These are phyloP conservation scores for Proterorhinus semilunaris DNA, from an alignment of 2,113 vertebrate genomes.

Conservation along the genomic window DNA sequence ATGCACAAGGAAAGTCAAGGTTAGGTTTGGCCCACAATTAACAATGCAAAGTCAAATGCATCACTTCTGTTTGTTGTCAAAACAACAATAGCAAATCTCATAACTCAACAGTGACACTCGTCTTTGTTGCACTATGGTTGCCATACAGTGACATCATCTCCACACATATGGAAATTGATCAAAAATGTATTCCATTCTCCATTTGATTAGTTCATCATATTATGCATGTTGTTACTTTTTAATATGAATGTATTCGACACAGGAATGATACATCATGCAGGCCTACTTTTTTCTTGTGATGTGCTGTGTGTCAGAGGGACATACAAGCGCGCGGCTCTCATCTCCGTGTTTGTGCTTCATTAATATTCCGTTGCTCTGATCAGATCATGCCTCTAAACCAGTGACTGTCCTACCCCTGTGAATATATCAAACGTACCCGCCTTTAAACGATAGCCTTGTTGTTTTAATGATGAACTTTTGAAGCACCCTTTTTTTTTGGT, in stretches of 20 bases:
- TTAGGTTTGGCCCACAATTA: no score
- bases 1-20: no score
- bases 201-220: no score
- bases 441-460: conserved; percentile 12
- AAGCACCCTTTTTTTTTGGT: not conserved
- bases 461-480: conserved; percentile 19
- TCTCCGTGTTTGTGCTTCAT: not conserved
- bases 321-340: not conserved
- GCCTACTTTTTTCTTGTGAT: not conserved
- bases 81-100: no score
- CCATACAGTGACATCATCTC: no score
- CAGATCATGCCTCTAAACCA: conserved; percentile 5
- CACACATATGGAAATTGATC: no score
- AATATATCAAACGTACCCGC: conserved; percentile 20
- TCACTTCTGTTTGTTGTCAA: no score
- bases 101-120: no score
- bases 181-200: no score
- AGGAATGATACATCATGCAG: not conserved
- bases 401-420: not conserved
- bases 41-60: no score
- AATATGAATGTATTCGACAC: not conserved
- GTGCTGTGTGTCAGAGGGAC: not conserved
- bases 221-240: not conserved
- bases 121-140: no score
- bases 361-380: conserved; percentile 15